These are phyloP conservation scores for Taurulus bubalis DNA, from an alignment of 2,113 vertebrate species.

Conservation along the genomic window DNA sequence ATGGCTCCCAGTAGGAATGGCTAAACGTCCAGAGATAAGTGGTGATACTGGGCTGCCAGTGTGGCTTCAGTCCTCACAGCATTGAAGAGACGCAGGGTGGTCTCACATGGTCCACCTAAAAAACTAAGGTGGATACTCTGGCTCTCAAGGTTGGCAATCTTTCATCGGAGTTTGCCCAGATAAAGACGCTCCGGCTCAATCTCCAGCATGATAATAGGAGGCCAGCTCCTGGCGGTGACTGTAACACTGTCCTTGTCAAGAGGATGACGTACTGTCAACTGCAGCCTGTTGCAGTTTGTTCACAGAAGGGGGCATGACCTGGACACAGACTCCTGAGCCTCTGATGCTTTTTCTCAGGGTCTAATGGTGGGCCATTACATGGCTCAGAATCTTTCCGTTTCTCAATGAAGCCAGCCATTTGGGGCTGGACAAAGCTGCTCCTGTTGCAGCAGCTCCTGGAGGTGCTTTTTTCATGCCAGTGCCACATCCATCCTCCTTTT, in stretches of 20 bases:
- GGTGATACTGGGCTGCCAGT: not conserved
- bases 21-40: too few relatives aligned
- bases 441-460: not conserved
- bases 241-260: not conserved
- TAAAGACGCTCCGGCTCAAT: not conserved
- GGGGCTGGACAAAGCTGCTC: not conserved
- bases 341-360: not conserved
- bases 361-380: not conserved
- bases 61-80: not conserved
- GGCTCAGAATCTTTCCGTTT: not conserved
- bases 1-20: too few relatives aligned
- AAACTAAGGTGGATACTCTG: too few relatives aligned
- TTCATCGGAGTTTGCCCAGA: not conserved
- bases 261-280: not conserved
- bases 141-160: not conserved
- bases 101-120: too few relatives aligned
- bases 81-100: too few relatives aligned
- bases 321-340: not conserved
- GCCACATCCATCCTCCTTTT: too few relatives aligned
- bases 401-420: not conserved
- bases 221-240: not conserved
- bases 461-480: too few relatives aligned
- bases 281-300: not conserved
- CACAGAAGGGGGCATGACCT: not conserved
- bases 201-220: not conserved